A percentile compares a stretch with the other conserved stretches of the same genome.
Evolutionary conservation across 2,888 invertebrate species (phyloP).

Genomic region (Heliconius charithonia): DNA sequence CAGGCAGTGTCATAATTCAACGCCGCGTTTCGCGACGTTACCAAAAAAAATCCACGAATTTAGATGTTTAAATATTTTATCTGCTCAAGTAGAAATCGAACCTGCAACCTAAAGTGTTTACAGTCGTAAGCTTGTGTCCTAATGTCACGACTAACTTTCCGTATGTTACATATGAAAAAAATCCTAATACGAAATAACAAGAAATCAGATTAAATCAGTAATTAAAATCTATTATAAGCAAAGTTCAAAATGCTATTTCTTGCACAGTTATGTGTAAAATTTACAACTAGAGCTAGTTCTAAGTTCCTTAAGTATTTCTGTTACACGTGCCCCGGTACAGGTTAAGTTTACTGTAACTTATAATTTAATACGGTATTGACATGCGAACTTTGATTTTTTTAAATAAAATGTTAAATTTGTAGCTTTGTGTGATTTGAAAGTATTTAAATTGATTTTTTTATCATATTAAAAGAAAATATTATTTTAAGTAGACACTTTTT

Average conservation of each 20-base stretch:
- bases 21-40: background rate
- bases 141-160: background rate
- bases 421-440: background rate
- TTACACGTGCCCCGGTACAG: conserved; percentile 44
- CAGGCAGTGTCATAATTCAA: background rate
- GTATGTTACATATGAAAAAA: background rate
- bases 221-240: too few relatives aligned
- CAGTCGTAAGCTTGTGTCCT: background rate
- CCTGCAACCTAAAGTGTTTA: background rate
- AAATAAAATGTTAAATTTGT: background rate
- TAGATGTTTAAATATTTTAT: background rate
- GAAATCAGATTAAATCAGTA: too few relatives aligned
- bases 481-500: too few relatives aligned
- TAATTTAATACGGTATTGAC: conserved; percentile 45
- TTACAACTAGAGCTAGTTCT: conserved; percentile 36
- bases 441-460: background rate
- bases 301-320: conserved; percentile 38
- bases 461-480: too few relatives aligned
- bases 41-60: too few relatives aligned
- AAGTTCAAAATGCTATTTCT: conserved; percentile 19
- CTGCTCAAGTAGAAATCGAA: background rate
- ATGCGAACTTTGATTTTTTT: conserved; percentile 40
- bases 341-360: conserved; percentile 50
- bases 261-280: conserved; percentile 37
- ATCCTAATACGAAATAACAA: background rate